Conservation (phyloP, 2,888 invertebrate genomes). For the Noctuana brunneofusca region DNA sequence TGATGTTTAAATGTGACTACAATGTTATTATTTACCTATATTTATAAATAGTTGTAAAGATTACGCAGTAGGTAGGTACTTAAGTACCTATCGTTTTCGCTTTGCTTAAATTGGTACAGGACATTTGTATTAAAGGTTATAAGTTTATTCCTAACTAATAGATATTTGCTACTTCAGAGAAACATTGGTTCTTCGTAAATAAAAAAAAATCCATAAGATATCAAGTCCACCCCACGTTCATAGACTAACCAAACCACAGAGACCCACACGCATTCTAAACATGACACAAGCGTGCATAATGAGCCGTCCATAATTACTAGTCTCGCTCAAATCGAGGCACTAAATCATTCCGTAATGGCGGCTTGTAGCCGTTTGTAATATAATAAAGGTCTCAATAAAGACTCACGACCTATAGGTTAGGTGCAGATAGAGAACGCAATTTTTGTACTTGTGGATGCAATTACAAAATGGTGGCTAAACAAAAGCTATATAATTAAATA, state of each 20-base stretch:
- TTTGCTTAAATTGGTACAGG: no score
- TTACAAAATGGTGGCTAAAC: background rate
- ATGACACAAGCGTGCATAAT: constrained; percentile 34
- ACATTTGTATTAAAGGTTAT: no score
- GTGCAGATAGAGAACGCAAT: constrained; percentile 18
- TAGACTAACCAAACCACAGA: constrained; percentile 24
- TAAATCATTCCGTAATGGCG: constrained; percentile 45
- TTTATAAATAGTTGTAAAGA: no score
- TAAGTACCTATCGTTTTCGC: no score
- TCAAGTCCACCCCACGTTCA: background rate
- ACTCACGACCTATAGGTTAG: constrained; percentile 36
- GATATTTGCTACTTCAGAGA: no score
- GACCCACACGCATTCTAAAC: constrained; percentile 19
- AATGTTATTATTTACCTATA: no score
- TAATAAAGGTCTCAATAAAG: constrained; percentile 48
- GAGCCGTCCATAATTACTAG: constrained; percentile 43
- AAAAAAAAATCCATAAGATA: background rate
- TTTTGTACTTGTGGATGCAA: background rate
- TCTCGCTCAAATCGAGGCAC: constrained; percentile 47
- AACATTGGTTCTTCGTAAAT: background rate
- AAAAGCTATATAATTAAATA: no score
- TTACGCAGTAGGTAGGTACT: no score
- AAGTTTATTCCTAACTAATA: no score
- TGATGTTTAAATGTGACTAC: no score
- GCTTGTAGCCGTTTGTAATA: constrained; percentile 42